These are phyloP conservation scores for Aselliscus stoliczkanus DNA, from an alignment of 2,797 vertebrate species.

Conservation along the genomic window DNA sequence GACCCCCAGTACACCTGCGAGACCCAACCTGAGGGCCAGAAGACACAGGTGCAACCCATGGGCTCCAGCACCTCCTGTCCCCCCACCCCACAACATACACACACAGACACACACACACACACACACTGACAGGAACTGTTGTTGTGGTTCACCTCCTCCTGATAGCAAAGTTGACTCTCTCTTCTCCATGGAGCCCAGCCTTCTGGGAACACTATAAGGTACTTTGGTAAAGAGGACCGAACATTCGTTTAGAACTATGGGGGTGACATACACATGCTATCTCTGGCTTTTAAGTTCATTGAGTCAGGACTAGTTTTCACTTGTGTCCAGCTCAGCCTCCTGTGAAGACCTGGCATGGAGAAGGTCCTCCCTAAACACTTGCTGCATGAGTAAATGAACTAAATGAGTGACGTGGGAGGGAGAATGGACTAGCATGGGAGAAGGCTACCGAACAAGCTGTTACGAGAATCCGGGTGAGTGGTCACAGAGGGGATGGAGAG, in stretches of 20 bases:
- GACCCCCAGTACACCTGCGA: not conserved
- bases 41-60: not conserved
- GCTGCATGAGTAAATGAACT: not conserved
- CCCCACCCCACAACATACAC: too few species aligned
- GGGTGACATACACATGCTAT: not conserved
- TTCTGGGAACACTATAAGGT: not conserved
- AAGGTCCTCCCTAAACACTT: not conserved
- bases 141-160: rapidly evolving
- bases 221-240: not conserved
- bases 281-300: not conserved
- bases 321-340: not conserved
- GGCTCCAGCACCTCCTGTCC: not conserved
- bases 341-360: not conserved
- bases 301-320: not conserved
- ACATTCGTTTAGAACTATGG: not conserved
- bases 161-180: not conserved
- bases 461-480: not conserved
- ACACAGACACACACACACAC: not conserved
- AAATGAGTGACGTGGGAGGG: not conserved
- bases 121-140: not conserved
- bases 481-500: not conserved
- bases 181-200: not conserved
- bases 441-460: not conserved
- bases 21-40: not conserved
- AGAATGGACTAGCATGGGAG: not conserved